These are phyloP conservation scores for Zhuqinia jingwanae DNA, from an alignment of 2,888 invertebrate species.

Conservation along the genomic window DNA sequence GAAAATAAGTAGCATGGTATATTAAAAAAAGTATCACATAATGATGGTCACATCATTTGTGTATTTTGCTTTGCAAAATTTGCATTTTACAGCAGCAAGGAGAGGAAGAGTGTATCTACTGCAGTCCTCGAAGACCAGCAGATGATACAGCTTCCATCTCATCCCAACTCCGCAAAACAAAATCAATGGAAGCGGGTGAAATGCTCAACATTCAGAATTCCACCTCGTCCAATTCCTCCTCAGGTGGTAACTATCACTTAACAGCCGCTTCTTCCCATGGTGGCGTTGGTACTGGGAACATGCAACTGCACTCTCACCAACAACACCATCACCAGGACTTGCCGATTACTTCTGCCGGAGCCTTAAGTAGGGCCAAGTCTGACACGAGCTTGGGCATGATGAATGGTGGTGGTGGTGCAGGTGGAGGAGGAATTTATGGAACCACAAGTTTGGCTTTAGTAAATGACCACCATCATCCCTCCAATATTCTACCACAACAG, in stretches of 20 bases:
- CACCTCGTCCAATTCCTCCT: slow-evolving; percentile 49
- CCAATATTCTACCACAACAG: not conserved
- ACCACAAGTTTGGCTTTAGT: slow-evolving; percentile 43
- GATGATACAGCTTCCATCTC: slow-evolving; percentile 90
- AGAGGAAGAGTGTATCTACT: slow-evolving; percentile 87
- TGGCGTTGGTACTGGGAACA: not conserved
- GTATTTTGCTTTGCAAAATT: too few species aligned
- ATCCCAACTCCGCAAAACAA: slow-evolving; percentile 91
- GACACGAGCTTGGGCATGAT: slow-evolving; percentile 88
- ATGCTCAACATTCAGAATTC: slow-evolving; percentile 74
- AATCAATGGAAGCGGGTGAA: slow-evolving; percentile 91
- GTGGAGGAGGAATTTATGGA: slow-evolving; percentile 64
- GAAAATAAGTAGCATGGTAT: too few species aligned
- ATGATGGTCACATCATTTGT: too few species aligned
- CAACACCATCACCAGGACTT: slow-evolving; percentile 65
- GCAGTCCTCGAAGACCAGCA: slow-evolving; percentile 84
- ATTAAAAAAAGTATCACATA: too few species aligned
- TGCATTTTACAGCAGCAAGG: slow-evolving; percentile 83
- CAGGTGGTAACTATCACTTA: slow-evolving; percentile 40
- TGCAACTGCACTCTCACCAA: slow-evolving; percentile 38
- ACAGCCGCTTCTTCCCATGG: slow-evolving; percentile 39
- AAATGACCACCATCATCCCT: slow-evolving; percentile 50
- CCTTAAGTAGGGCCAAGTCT: slow-evolving; percentile 87
- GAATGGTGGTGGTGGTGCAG: slow-evolving; percentile 48
- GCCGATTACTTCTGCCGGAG: slow-evolving; percentile 70